Evolutionary conservation across 2,113 vertebrate genomes (phyloP).

Genomic region (Corythornis madagascariensis): DNA sequence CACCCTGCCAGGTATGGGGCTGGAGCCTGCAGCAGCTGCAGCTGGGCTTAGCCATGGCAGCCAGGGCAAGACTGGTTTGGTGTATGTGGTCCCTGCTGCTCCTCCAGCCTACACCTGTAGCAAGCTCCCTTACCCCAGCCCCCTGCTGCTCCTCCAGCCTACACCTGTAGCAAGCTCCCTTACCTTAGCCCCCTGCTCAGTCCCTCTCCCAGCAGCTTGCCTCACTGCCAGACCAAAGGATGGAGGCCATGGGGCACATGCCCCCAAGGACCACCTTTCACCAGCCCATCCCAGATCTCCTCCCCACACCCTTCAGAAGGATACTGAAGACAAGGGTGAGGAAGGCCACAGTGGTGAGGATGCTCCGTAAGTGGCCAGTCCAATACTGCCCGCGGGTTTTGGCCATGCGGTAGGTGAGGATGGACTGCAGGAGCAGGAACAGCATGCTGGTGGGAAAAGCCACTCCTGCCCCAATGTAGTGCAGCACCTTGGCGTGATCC

Average conservation of each 20-base stretch:
- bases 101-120: not conserved
- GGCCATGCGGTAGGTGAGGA: slow-evolving; percentile 87
- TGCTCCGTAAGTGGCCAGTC: slow-evolving; percentile 78
- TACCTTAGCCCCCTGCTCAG: not conserved
- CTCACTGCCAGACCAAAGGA: not conserved
- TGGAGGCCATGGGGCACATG: rapidly evolving
- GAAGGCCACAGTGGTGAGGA: slow-evolving; percentile 81
- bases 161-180: not conserved
- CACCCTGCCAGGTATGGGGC: not conserved
- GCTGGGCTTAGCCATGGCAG: not conserved
- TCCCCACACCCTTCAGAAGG: slow-evolving; percentile 69
- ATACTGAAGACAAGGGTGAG: slow-evolving; percentile 87
- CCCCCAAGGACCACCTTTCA: not conserved
- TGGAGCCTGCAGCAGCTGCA: not conserved
- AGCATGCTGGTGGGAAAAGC: slow-evolving; percentile 89
- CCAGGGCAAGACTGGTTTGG: not conserved
- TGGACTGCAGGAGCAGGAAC: slow-evolving; percentile 85
- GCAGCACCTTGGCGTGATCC: slow-evolving; percentile 86
- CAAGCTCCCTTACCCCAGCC: not conserved
- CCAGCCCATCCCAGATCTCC: not conserved
- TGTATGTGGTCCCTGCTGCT: not conserved
- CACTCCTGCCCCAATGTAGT: slow-evolving; percentile 86
- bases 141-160: not conserved
- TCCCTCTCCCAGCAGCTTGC: not conserved
- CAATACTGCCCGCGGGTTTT: slow-evolving; percentile 81